phyloP scores from a whole-genome alignment of 2,797 vertebrate genomes.

The Coendou prehensilis region DNA sequence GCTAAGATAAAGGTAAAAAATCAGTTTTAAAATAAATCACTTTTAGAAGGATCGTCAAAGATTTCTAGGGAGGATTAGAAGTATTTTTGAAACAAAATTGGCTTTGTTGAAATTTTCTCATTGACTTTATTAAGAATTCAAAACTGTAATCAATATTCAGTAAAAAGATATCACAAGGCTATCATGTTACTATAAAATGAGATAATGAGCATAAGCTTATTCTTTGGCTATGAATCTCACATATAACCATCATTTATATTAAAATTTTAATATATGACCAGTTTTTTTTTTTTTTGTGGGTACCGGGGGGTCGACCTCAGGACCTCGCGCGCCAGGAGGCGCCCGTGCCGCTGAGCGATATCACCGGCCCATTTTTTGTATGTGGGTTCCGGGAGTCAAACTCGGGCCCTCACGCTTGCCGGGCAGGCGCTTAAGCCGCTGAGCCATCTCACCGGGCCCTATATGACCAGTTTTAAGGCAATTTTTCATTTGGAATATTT shows the following conservation, averaged over 20 bases:
- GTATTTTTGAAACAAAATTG: constrained; percentile 18
- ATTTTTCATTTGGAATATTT: constrained; percentile 73
- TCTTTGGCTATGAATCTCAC: constrained; percentile 50
- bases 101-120: constrained; percentile 59
- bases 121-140: constrained; percentile 65
- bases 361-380: too few relatives aligned
- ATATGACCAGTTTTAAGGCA: constrained; percentile 10
- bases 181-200: constrained; percentile 53
- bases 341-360: too few relatives aligned
- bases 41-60: constrained; percentile 16
- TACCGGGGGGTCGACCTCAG: too few relatives aligned
- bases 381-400: too few relatives aligned
- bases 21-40: constrained; percentile 17
- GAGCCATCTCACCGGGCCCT: too few relatives aligned
- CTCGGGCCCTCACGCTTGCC: too few relatives aligned
- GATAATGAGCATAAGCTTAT: constrained; percentile 12
- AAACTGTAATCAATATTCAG: constrained; percentile 62
- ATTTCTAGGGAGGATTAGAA: constrained; percentile 11
- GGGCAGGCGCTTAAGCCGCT: too few relatives aligned
- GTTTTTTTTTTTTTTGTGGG: too few relatives aligned
- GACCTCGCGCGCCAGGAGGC: too few relatives aligned
- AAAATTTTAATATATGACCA: constrained; percentile 43
- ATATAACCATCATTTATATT: constrained; percentile 59
- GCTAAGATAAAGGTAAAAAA: background rate
- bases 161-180: constrained; percentile 49